Percentiles rank a stretch among this genome's conserved stretches.
Conservation (phyloP, 2,888 invertebrate genomes). For the Amorpha juglandis region DNA sequence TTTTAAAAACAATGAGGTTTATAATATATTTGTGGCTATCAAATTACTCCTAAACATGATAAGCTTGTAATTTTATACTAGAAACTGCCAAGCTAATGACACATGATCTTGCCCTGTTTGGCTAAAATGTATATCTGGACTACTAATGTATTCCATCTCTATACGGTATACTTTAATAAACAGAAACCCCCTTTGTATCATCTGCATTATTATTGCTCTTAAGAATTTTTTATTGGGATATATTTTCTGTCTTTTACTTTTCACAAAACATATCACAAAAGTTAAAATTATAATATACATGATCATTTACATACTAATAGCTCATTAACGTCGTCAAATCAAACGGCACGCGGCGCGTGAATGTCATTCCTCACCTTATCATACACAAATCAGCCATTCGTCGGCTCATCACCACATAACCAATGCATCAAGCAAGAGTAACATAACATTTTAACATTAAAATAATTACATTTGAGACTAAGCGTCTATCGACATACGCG, state of each 20-base stretch:
- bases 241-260: slow-evolving; percentile 22
- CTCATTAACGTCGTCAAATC: slow-evolving; percentile 49
- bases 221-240: slow-evolving; percentile 2
- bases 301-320: slow-evolving; percentile 44
- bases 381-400: slow-evolving; percentile 75
- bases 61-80: slow-evolving; percentile 12
- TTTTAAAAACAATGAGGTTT: neutral
- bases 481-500: slow-evolving; percentile 68
- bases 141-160: neutral
- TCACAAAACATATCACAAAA: slow-evolving; percentile 58
- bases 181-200: neutral
- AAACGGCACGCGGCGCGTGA: slow-evolving; percentile 71
- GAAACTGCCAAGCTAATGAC: neutral
- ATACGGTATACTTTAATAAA: neutral
- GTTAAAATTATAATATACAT: slow-evolving; percentile 50
- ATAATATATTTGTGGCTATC: neutral
- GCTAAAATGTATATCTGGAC: neutral
- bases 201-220: slow-evolving; percentile 9
- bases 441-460: slow-evolving; percentile 60
- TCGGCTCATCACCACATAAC: slow-evolving; percentile 58
- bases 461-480: slow-evolving; percentile 78
- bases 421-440: slow-evolving; percentile 60
- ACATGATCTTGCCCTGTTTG: neutral
- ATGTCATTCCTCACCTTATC: slow-evolving; percentile 58
- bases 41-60: neutral